Conservation (phyloP, 2,888 invertebrate species). For the Eilema caniola region DNA sequence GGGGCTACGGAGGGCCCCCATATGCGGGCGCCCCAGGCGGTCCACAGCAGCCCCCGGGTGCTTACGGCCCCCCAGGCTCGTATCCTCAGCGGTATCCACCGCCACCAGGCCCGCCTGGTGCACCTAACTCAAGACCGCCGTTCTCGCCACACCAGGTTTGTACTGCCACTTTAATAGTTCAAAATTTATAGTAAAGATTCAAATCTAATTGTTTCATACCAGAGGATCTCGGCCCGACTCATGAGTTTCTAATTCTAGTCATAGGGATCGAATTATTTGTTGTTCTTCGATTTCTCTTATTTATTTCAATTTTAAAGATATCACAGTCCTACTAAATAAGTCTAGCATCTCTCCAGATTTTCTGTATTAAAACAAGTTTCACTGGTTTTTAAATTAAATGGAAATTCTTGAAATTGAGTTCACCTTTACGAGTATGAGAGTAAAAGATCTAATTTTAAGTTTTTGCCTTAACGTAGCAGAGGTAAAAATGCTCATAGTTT, state of each 20-base stretch:
- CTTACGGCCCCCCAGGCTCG: slow-evolving; percentile 87
- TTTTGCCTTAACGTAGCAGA: background rate
- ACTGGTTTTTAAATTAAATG: too few relatives aligned
- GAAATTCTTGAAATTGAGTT: too few relatives aligned
- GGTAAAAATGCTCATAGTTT: background rate
- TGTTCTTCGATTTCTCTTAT: too few relatives aligned
- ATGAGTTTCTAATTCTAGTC: too few relatives aligned
- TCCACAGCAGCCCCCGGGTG: slow-evolving; percentile 81
- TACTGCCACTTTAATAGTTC: slow-evolving; percentile 11
- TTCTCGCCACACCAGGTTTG: slow-evolving; percentile 83
- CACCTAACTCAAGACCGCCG: slow-evolving; percentile 81
- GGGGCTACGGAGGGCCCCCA: slow-evolving; percentile 84
- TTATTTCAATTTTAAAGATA: too few relatives aligned
- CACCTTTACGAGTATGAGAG: too few relatives aligned
- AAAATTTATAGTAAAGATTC: too few relatives aligned
- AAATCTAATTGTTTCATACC: too few relatives aligned
- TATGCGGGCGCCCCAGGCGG: slow-evolving; percentile 81
- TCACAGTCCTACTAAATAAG: too few relatives aligned
- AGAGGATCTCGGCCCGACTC: too few relatives aligned
- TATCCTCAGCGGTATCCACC: slow-evolving; percentile 86
- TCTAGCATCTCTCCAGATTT: too few relatives aligned
- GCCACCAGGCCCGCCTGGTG: slow-evolving; percentile 78
- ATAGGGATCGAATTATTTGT: too few relatives aligned
- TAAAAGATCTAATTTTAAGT: background rate
- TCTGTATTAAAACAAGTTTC: background rate